A percentile compares a stretch with the other conserved stretches of the same genome.
phyloP scores from a whole-genome alignment of 2,888 invertebrate species.

The Falcaria lacertinaria region DNA sequence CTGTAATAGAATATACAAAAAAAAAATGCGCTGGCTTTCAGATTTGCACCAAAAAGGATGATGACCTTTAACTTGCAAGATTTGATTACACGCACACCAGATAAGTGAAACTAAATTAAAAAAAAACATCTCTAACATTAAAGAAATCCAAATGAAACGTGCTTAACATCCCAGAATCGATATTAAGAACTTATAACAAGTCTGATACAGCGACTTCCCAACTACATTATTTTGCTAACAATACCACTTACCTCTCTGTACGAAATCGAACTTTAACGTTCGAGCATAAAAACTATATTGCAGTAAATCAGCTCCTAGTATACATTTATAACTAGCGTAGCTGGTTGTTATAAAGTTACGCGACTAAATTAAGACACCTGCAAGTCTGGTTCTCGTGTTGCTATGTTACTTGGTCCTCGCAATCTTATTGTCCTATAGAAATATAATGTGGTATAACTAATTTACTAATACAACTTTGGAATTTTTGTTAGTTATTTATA shows the following conservation, averaged over 20 bases:
- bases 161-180: slow-evolving; percentile 3
- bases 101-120: no score
- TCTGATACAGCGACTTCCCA: slow-evolving; percentile 8
- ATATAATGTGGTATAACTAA: no score
- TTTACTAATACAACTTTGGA: no score
- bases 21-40: no score
- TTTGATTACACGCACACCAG: no score
- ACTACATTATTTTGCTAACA: slow-evolving; percentile 5
- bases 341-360: neutral
- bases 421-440: no score
- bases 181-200: slow-evolving; percentile 10
- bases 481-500: no score
- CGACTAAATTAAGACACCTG: neutral
- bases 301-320: neutral
- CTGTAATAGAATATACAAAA: no score
- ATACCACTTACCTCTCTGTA: neutral
- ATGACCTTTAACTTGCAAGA: no score
- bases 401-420: neutral
- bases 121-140: no score
- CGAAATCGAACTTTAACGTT: neutral
- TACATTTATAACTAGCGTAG: neutral
- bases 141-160: slow-evolving; percentile 2
- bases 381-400: neutral
- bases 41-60: no score
- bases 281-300: neutral